Percentiles rank a stretch among this genome's conserved stretches.
Conservation (phyloP, 2,797 vertebrate species). For the Xerus rutilus region DNA sequence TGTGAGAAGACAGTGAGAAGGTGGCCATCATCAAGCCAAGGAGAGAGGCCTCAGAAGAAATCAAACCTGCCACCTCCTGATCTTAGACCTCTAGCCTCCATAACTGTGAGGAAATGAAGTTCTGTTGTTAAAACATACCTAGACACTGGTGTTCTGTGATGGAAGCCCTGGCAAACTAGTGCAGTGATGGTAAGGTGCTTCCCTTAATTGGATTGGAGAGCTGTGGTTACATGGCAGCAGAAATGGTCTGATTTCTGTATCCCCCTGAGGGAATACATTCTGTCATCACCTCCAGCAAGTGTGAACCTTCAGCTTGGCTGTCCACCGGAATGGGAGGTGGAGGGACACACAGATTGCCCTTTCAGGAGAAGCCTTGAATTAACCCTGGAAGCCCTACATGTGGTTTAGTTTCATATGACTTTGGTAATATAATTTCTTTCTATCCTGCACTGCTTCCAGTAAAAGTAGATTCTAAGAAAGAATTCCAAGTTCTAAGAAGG, state of each 20-base stretch:
- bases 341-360: accelerated
- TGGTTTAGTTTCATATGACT: not conserved
- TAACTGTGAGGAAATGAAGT: not conserved
- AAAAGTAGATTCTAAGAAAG: not conserved
- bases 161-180: too few species aligned
- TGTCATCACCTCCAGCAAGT: not conserved
- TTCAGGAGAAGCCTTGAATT: not conserved
- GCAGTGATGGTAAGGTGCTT: accelerated
- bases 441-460: not conserved
- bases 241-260: not conserved
- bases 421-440: not conserved
- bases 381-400: not conserved
- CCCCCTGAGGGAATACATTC: not conserved
- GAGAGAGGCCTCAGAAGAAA: not conserved
- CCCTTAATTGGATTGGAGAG: not conserved
- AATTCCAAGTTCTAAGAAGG: not conserved
- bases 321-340: not conserved
- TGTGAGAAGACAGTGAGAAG: not conserved
- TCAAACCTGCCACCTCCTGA: not conserved
- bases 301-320: not conserved
- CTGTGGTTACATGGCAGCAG: too few species aligned
- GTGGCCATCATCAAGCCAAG: not conserved
- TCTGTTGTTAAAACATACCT: not conserved
- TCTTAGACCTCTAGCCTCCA: not conserved
- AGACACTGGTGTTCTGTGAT: not conserved